Percentiles rank a stretch among this genome's conserved stretches.
These are phyloP conservation scores for Coelogynopora nodosa DNA, from an alignment of 2,888 invertebrate genomes.

Conservation along the genomic window DNA sequence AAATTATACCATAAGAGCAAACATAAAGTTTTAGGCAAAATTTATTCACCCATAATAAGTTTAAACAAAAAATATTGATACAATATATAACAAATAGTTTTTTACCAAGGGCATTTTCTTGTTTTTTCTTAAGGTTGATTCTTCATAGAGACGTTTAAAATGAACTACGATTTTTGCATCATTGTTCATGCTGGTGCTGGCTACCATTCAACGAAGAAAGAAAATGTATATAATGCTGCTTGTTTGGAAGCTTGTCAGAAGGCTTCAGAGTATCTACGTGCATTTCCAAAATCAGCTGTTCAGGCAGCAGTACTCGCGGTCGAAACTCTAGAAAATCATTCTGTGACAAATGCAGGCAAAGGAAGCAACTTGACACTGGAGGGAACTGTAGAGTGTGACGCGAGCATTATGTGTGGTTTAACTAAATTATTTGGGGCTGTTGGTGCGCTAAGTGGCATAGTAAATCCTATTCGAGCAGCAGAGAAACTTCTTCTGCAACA, in stretches of 20 bases:
- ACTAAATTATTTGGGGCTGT: constrained; percentile 76
- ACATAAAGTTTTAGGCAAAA: no score
- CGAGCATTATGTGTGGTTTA: constrained; percentile 86
- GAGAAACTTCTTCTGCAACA: constrained; percentile 76
- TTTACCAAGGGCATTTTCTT: no score
- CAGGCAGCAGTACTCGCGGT: constrained; percentile 35
- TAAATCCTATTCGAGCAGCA: constrained; percentile 62
- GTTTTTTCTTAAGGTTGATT: background rate
- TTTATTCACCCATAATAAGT: no score
- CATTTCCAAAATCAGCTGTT: no score
- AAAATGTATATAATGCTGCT: constrained; percentile 23
- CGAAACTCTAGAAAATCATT: constrained; percentile 67
- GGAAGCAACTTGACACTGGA: constrained; percentile 87
- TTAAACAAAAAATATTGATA: no score
- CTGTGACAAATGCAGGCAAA: constrained; percentile 82
- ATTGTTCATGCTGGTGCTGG: constrained; percentile 44
- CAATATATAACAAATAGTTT: no score
- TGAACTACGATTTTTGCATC: constrained; percentile 32
- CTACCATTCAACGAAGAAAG: constrained; percentile 38
- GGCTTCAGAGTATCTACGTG: background rate
- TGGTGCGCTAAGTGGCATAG: constrained; percentile 71
- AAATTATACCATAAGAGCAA: no score
- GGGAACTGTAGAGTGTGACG: constrained; percentile 90
- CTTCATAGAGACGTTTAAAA: background rate
- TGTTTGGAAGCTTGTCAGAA: constrained; percentile 38